Conservation (phyloP, 2,113 vertebrate genomes). For the Siniperca knerii region DNA sequence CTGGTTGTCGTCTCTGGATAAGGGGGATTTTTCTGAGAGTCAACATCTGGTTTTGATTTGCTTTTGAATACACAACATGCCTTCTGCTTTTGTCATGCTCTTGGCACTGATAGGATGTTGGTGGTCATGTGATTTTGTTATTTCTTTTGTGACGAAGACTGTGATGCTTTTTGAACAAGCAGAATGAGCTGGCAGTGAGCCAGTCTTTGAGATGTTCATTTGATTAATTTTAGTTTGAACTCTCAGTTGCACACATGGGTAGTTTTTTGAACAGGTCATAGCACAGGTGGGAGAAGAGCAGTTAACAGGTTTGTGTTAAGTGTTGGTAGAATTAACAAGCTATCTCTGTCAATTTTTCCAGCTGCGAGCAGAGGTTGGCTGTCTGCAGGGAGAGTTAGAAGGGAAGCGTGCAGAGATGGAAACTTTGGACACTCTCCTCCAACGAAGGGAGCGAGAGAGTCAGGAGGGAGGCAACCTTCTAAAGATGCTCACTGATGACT, state of each 20-base stretch:
- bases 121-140: slow-evolving; percentile 3
- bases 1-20: background rate
- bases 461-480: slow-evolving; percentile 89
- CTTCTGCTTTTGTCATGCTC: slow-evolving; percentile 38
- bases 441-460: slow-evolving; percentile 86
- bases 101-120: background rate
- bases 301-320: background rate
- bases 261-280: background rate
- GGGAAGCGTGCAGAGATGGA: slow-evolving; percentile 86
- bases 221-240: background rate
- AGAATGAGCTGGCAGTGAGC: background rate
- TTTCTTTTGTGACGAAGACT: background rate
- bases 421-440: slow-evolving; percentile 86
- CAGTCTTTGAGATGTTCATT: background rate
- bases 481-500: slow-evolving; percentile 89
- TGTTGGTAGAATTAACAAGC: slow-evolving; percentile 6
- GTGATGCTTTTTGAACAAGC: background rate
- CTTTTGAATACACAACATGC: background rate
- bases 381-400: slow-evolving; percentile 84
- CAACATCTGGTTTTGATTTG: slow-evolving; percentile 29
- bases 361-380: slow-evolving; percentile 86
- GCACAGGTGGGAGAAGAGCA: background rate
- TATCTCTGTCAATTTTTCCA: slow-evolving; percentile 50
- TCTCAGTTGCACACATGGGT: background rate
- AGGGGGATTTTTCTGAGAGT: background rate